Conservation (phyloP, 2,797 vertebrate species). For the Chloroceryle amazona region DNA sequence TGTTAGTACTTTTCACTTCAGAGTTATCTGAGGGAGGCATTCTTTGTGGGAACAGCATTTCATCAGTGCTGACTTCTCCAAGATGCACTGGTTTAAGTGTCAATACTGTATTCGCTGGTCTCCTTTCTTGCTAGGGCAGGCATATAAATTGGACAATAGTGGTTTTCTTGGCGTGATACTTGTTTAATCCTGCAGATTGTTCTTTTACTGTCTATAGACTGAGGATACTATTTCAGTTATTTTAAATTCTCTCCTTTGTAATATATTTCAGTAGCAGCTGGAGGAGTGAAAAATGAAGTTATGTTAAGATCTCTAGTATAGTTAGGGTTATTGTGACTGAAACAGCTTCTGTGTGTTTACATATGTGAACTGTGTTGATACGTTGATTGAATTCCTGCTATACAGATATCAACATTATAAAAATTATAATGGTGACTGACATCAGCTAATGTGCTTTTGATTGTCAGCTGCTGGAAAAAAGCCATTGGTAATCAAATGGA, state of each 20-base stretch:
- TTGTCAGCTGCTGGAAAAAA: slow-evolving; percentile 23
- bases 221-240: neutral
- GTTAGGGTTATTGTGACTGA: neutral
- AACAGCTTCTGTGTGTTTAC: slow-evolving; percentile 9
- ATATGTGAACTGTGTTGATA: neutral
- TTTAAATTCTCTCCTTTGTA: neutral
- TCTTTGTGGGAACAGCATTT: neutral
- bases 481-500: neutral
- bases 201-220: neutral
- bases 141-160: neutral
- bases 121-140: neutral
- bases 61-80: neutral
- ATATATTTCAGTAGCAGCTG: neutral
- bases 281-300: neutral
- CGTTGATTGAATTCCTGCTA: slow-evolving; percentile 1
- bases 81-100: neutral
- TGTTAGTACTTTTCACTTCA: neutral
- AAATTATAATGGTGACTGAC: slow-evolving; percentile 15
- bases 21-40: neutral
- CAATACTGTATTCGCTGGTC: neutral
- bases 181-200: neutral
- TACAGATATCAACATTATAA: neutral
- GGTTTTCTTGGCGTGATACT: neutral
- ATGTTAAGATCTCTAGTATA: neutral
- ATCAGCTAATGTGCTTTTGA: slow-evolving; percentile 33